These are phyloP conservation scores for Drosophila pseudoobscura DNA, from an alignment of 1,140 invertebrate species.

Conservation along the genomic window DNA sequence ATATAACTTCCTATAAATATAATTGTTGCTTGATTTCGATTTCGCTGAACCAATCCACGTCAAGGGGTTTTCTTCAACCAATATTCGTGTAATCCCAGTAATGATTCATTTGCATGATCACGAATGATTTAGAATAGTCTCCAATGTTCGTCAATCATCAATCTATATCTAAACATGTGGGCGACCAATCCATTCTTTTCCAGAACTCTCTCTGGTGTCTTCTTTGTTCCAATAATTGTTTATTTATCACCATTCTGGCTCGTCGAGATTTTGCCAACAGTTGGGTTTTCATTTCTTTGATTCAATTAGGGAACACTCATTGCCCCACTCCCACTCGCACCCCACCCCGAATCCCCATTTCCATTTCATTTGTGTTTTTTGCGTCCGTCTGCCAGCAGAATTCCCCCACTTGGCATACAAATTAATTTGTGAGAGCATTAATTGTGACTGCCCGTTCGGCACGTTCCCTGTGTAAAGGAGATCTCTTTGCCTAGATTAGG, in stretches of 20 bases:
- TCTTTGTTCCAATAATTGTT: not conserved
- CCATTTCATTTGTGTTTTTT: not conserved
- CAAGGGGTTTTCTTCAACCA: no score
- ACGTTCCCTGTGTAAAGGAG: constrained; percentile 49
- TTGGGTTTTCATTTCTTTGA: constrained; percentile 14
- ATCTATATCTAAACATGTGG: no score
- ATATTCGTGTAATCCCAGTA: no score
- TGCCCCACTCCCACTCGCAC: not conserved
- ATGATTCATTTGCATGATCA: no score
- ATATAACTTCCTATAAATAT: no score
- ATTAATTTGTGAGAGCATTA: constrained; percentile 57
- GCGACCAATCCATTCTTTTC: no score
- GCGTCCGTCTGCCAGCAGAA: constrained; percentile 23
- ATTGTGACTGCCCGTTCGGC: constrained; percentile 45
- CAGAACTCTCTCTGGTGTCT: no score
- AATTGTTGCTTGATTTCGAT: no score
- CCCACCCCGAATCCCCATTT: not conserved
- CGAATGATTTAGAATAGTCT: no score
- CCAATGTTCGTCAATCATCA: no score
- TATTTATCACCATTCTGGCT: not conserved
- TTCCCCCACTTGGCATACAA: constrained; percentile 62
- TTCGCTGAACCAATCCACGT: no score
- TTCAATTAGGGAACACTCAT: constrained; percentile 20
- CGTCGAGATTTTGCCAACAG: not conserved
- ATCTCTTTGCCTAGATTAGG: constrained; percentile 56